A percentile compares a stretch with the other conserved stretches of the same genome.
Evolutionary conservation across 2,888 invertebrate species (phyloP).

Genomic region (Anoplius nigerrimus): DNA sequence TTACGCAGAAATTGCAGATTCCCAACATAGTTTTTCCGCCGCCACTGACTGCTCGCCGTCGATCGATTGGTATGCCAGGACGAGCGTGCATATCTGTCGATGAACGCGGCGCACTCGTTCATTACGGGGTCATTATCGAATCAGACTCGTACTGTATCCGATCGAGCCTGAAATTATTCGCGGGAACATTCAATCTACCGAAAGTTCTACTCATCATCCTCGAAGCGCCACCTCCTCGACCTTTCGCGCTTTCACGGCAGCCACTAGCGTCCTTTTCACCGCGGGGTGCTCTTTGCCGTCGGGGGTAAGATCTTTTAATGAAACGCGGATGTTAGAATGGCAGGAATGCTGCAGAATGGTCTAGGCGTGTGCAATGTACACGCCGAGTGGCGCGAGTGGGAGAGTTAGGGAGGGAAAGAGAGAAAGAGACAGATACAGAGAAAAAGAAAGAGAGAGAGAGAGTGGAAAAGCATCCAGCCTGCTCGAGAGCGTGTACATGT

Average conservation of each 20-base stretch:
- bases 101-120: constrained; percentile 10
- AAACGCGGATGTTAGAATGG: constrained; percentile 70
- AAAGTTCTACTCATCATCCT: no score
- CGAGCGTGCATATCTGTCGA: no score
- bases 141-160: no score
- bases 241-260: no score
- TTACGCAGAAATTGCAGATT: no score
- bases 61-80: no score
- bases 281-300: constrained; percentile 35
- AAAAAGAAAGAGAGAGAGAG: background rate
- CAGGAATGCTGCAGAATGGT: constrained; percentile 70
- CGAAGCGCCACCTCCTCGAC: no score
- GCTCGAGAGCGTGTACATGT: background rate
- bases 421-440: background rate
- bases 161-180: no score
- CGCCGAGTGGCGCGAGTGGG: constrained; percentile 8
- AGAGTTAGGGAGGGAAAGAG: background rate
- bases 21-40: no score
- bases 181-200: no score
- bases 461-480: background rate
- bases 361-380: constrained; percentile 32
- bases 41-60: no score
- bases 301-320: constrained; percentile 66
- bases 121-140: constrained; percentile 21
- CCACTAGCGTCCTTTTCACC: no score